Conservation (phyloP, 2,113 vertebrate genomes). For the Leiothrix lutea region DNA sequence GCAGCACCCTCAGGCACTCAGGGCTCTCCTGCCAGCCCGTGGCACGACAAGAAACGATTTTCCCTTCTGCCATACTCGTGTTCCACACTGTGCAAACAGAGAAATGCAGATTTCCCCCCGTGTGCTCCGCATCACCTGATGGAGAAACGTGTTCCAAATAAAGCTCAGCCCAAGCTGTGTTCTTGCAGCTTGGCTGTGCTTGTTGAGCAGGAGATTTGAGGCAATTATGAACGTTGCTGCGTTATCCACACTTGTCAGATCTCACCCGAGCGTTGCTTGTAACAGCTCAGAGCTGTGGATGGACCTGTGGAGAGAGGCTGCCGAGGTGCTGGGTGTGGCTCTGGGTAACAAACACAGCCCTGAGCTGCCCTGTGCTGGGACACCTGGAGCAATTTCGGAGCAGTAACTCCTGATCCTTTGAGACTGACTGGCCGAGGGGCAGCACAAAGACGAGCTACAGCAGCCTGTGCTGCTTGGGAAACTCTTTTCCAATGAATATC, state of each 20-base stretch:
- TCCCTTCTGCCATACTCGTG: fast-evolving
- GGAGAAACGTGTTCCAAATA: not conserved
- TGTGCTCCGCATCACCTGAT: not conserved
- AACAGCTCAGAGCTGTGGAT: not conserved
- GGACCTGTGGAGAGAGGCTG: not conserved
- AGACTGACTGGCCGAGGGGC: not conserved
- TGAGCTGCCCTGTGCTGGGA: not conserved
- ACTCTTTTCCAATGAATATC: fast-evolving
- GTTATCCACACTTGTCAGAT: not conserved
- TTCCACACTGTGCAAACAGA: fast-evolving
- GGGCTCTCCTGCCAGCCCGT: fast-evolving
- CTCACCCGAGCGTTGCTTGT: not conserved
- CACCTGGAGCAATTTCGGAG: fast-evolving
- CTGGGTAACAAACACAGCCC: not conserved
- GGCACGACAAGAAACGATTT: not conserved
- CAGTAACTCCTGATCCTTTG: not conserved
- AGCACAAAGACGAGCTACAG: not conserved
- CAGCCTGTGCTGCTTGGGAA: not conserved
- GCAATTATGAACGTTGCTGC: not conserved
- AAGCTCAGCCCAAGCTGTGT: not conserved
- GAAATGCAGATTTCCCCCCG: not conserved
- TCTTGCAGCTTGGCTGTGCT: not conserved
- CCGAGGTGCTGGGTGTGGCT: not conserved
- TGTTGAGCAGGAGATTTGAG: not conserved
- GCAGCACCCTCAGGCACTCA: fast-evolving